Conservation (phyloP, 2,797 vertebrate genomes). For the Thaleichthys pacificus region DNA sequence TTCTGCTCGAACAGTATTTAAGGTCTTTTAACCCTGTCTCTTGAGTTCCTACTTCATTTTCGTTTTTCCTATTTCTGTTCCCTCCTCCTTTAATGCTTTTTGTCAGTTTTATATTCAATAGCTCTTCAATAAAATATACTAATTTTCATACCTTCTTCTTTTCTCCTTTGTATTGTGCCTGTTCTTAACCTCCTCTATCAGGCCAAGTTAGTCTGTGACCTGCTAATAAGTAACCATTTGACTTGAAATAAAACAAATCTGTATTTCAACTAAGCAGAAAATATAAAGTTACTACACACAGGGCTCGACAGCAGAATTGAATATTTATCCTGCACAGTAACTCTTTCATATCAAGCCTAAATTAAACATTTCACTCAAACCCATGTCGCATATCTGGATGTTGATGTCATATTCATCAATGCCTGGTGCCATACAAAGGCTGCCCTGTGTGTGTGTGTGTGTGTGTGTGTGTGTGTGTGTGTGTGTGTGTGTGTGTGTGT, state of each 20-base stretch:
- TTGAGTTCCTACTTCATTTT: constrained; percentile 33
- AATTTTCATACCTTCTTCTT: constrained; percentile 55
- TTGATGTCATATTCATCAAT: not conserved
- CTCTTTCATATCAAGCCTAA: not conserved
- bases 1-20: constrained; percentile 14
- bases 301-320: not conserved
- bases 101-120: constrained; percentile 50
- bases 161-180: constrained; percentile 45
- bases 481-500: not conserved
- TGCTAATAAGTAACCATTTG: constrained; percentile 20
- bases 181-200: constrained; percentile 26
- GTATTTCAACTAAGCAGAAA: too few species aligned
- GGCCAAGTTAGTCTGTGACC: not conserved
- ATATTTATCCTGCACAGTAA: not conserved
- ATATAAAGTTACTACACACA: not conserved
- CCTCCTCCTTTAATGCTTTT: constrained; percentile 40
- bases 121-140: constrained; percentile 69
- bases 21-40: constrained; percentile 7
- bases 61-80: constrained; percentile 28
- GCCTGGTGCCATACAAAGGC: not conserved
- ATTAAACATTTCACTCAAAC: not conserved
- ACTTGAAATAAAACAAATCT: constrained; percentile 27
- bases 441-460: not conserved
- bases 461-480: not conserved
- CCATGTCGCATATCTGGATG: not conserved